phyloP scores from a whole-genome alignment of 2,113 vertebrate genomes.

The Cavia aperea region DNA sequence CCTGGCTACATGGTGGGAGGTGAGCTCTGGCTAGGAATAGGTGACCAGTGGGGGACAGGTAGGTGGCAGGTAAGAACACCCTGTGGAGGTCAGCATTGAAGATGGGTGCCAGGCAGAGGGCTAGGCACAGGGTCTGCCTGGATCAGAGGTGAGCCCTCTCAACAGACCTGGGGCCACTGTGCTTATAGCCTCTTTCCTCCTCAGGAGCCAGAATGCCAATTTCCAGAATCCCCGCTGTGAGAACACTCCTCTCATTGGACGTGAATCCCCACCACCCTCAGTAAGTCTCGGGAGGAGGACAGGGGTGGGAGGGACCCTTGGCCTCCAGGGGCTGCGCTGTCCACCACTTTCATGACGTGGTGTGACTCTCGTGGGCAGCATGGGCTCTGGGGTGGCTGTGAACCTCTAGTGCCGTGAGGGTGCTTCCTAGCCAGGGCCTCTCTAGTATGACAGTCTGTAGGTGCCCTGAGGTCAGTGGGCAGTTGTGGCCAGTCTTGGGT shows the following conservation, averaged over 20 bases:
- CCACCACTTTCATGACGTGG: rapidly evolving
- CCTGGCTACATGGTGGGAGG: rapidly evolving
- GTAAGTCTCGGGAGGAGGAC: slow-evolving; percentile 80
- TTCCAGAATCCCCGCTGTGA: slow-evolving; percentile 98
- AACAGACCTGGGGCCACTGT: background rate
- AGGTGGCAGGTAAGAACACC: background rate
- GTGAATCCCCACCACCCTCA: slow-evolving; percentile 96
- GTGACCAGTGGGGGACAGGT: background rate
- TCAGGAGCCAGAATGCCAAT: slow-evolving; percentile 97
- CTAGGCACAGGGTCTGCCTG: background rate
- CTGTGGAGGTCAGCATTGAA: background rate
- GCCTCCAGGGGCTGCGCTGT: background rate
- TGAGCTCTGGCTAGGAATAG: background rate
- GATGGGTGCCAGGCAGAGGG: background rate
- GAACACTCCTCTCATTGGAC: slow-evolving; percentile 97
- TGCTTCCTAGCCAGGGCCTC: background rate
- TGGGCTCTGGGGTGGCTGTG: background rate
- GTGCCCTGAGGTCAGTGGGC: background rate
- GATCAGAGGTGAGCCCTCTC: background rate
- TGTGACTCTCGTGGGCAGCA: rapidly evolving
- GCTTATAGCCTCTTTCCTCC: slow-evolving; percentile 1
- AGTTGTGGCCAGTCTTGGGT: background rate
- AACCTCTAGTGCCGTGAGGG: rapidly evolving
- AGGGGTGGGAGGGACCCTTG: background rate
- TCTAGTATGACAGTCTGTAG: background rate